Base-by-base conservation (phyloP, 1,140 invertebrate species). In the Acromyrmex heyeri region DNA sequence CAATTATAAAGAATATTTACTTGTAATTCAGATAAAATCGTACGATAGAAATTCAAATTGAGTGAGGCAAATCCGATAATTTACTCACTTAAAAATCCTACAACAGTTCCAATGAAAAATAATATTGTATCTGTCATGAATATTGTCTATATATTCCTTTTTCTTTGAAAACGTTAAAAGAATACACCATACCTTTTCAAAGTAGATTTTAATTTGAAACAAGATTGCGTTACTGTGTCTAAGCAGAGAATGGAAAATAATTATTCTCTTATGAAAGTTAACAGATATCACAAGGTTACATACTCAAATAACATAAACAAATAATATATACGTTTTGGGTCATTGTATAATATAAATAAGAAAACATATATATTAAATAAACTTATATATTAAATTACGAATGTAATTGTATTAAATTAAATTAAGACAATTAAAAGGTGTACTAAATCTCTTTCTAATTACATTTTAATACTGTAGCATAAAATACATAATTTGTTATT, bases 51-150 rank as follows among this genome's bases (percentile, higher is more conserved):
- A 34, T 76, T 73, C 30, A 48, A 53, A 55, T 21, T 44, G 18
- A 24, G 44, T 24, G 5, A 69, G 34, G 57, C 34, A 34, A 57
- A 8, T 38, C 2, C 24, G 16, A 30, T 5, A 53, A 76, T 50
- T 34, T 83, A 48, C 64, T 78, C 59, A 89, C 59, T 50, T 48
- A 59, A 53, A 14, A 73, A 12, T 67, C 53, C 44, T 38, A 79
- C 18, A 61, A 34, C 27, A 48, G 62, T 61, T 1, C 50, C 72
- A 72, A 65, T 0, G 2, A 27, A 62, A 62, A 62, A 2, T 87
- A 72, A 62, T 34, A 21, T 53, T 34, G 7, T 12, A 18, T 64
- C 27, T 77, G 50, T 64, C 50, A 8, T 50, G 12, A 30, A 50
- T 38, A 65, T 67, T 3, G 3, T 64, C 18, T 73, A 48, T 55